These are phyloP conservation scores for Helicorthomorpha holstii DNA, from an alignment of 1,140 invertebrate species.

Conservation along the genomic window DNA sequence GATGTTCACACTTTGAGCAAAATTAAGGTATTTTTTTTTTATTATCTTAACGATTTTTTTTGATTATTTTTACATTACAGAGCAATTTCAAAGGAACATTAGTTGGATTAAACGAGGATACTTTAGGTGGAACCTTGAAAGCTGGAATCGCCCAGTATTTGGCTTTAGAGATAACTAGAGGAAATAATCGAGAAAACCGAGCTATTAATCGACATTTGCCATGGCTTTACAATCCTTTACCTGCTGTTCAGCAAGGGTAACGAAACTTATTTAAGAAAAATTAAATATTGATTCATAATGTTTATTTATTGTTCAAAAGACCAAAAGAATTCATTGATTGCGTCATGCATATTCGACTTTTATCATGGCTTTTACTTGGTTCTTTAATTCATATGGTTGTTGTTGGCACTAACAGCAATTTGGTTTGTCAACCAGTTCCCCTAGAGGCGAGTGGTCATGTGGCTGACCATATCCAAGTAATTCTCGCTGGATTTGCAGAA, in stretches of 20 bases:
- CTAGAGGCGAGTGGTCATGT: constrained; percentile 90
- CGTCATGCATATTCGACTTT: constrained; percentile 76
- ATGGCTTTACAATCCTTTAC: constrained; percentile 76
- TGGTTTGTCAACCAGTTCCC: constrained; percentile 66
- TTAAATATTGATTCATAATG: neutral
- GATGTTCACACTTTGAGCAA: constrained; percentile 94
- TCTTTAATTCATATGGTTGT: constrained; percentile 74
- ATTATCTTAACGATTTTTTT: constrained; percentile 1
- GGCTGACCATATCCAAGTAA: constrained; percentile 86
- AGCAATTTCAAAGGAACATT: constrained; percentile 59
- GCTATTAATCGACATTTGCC: constrained; percentile 70
- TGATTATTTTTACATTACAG: constrained; percentile 28
- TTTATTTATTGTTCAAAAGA: constrained; percentile 28
- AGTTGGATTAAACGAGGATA: constrained; percentile 80
- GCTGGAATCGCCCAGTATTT: constrained; percentile 88
- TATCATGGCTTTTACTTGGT: constrained; percentile 91
- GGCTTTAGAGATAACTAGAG: constrained; percentile 76
- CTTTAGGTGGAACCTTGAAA: constrained; percentile 83
- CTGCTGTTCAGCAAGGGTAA: constrained; percentile 67
- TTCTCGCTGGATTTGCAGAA: constrained; percentile 89
- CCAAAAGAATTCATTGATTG: constrained; percentile 91
- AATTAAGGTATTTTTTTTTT: constrained; percentile 55
- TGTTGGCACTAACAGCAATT: constrained; percentile 22
- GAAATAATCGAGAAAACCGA: constrained; percentile 66
- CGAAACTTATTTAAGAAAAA: constrained; percentile 1